Conservation (phyloP, 1,140 invertebrate species). For the Philopotamus ludificatus region DNA sequence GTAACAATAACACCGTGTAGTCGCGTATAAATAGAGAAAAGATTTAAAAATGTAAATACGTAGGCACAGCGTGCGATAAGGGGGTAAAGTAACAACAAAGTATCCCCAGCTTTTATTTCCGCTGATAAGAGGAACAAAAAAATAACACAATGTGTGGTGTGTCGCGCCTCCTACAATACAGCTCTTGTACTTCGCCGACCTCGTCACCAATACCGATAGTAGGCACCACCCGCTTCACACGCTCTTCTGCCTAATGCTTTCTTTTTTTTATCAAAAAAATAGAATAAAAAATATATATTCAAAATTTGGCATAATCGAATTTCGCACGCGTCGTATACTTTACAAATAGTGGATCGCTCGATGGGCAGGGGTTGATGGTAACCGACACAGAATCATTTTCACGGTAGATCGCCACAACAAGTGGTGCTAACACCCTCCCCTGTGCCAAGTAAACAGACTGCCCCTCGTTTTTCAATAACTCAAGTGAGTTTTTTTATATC, state of each 20-base stretch:
- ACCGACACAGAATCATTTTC: conserved; percentile 32
- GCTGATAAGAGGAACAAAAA: conserved; percentile 23
- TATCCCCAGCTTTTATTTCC: conserved; percentile 22
- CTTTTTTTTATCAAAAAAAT: neutral
- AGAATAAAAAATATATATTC: neutral
- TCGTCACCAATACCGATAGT: too few relatives aligned
- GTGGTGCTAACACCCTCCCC: conserved; percentile 24
- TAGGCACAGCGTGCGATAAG: conserved; percentile 4
- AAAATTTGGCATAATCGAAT: neutral
- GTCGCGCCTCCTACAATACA: neutral
- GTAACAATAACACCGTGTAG: too few relatives aligned
- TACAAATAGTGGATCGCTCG: neutral
- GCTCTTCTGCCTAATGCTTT: neutral
- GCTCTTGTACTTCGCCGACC: neutral
- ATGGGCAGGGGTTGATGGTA: conserved; percentile 4
- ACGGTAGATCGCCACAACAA: conserved; percentile 34
- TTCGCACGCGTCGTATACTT: neutral
- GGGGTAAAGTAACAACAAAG: conserved; percentile 21
- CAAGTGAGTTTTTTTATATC: too few relatives aligned
- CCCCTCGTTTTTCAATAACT: too few relatives aligned
- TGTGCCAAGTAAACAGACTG: too few relatives aligned
- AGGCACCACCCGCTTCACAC: too few relatives aligned
- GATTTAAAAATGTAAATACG: neutral
- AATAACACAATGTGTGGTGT: conserved; percentile 6
- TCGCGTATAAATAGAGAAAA: too few relatives aligned